A percentile compares a stretch with the other conserved stretches of the same genome.
These are phyloP conservation scores for Hyperopisus bebe DNA, from an alignment of 2,113 vertebrate species.

Conservation along the genomic window DNA sequence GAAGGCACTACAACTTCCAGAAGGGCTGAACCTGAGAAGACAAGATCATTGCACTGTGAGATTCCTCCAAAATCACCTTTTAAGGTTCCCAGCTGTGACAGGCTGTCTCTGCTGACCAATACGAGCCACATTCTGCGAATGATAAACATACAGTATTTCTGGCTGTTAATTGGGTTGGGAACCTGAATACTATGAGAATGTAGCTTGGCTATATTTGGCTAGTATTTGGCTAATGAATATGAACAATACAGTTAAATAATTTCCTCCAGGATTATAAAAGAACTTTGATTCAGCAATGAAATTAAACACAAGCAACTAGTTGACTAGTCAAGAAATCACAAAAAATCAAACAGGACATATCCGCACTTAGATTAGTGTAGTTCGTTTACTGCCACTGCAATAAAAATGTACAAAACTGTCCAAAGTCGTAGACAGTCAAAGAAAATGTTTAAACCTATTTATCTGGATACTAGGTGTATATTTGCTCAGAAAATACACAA, in stretches of 20 bases:
- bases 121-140: not conserved
- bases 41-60: slow-evolving; percentile 2
- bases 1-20: slow-evolving; percentile 38
- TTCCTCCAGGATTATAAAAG: not conserved
- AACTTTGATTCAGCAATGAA: not conserved
- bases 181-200: not conserved
- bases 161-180: not conserved
- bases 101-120: not conserved
- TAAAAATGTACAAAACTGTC: not conserved
- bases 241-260: not conserved
- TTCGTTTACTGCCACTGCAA: not conserved
- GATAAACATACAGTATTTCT: not conserved
- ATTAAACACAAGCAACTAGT: not conserved
- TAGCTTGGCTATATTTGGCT: not conserved
- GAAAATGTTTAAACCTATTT: not conserved
- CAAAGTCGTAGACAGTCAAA: not conserved
- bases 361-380: not conserved
- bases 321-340: not conserved
- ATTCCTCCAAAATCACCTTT: slow-evolving; percentile 7
- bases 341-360: not conserved
- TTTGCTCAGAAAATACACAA: not conserved
- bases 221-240: not conserved
- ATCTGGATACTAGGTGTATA: not conserved
- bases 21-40: slow-evolving; percentile 2
- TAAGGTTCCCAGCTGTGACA: not conserved